phyloP scores from a whole-genome alignment of 2,888 invertebrate genomes.

The Leptinotarsa tumamoca region DNA sequence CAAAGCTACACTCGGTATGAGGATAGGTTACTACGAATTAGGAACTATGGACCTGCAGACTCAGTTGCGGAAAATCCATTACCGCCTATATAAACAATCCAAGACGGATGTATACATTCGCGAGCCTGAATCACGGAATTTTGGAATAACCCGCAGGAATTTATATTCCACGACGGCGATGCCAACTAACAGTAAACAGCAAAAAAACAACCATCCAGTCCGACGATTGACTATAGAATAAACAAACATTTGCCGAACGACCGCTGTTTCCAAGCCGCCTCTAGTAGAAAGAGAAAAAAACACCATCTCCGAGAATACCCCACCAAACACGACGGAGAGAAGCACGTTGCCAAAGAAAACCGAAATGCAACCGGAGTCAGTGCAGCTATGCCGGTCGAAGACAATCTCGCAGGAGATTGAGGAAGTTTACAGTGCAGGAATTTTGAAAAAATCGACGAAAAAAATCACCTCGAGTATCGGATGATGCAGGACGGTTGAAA shows the following conservation, averaged over 20 bases:
- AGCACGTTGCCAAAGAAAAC: slow-evolving; percentile 18
- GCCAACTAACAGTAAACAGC: not conserved
- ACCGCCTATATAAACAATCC: not conserved
- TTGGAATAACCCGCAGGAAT: not conserved
- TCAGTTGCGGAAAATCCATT: no score
- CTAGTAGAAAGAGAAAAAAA: not conserved
- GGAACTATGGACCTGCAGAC: no score
- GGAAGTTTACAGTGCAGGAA: slow-evolving; percentile 20
- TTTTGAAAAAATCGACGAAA: not conserved
- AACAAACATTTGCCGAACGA: not conserved
- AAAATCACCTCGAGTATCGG: not conserved
- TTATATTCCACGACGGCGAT: not conserved
- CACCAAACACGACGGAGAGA: not conserved
- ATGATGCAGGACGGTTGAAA: slow-evolving; percentile 14
- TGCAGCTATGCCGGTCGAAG: slow-evolving; percentile 26
- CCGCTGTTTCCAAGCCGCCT: slow-evolving; percentile 14
- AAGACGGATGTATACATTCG: not conserved
- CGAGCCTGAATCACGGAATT: not conserved
- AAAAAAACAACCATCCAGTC: not conserved
- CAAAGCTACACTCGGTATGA: no score
- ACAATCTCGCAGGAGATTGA: slow-evolving; percentile 19
- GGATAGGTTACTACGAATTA: no score
- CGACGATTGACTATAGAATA: not conserved
- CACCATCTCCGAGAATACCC: slow-evolving; percentile 9
- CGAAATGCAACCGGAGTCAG: slow-evolving; percentile 25